These are phyloP conservation scores for Pogonognathellus flavescens DNA, from an alignment of 1,140 invertebrate species.

Conservation along the genomic window DNA sequence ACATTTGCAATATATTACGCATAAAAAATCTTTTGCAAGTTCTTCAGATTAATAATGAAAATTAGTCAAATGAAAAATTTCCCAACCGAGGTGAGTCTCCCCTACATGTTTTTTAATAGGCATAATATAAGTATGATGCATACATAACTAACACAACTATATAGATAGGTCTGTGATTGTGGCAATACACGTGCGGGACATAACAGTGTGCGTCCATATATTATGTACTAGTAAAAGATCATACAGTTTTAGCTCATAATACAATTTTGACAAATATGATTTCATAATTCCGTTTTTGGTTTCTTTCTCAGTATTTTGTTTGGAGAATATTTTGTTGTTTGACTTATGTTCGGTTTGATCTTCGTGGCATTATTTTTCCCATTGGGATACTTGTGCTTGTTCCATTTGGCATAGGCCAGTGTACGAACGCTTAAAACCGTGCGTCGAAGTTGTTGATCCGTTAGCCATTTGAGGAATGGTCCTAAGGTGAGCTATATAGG, in stretches of 20 bases:
- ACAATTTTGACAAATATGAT: neutral
- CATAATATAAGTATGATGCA: too few relatives aligned
- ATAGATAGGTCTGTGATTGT: too few relatives aligned
- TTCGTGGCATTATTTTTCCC: neutral
- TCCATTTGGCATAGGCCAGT: slow-evolving; percentile 54
- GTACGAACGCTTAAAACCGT: slow-evolving; percentile 17
- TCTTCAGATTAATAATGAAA: too few relatives aligned
- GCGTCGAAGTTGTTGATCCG: slow-evolving; percentile 55
- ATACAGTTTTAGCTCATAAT: neutral
- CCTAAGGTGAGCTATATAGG: slow-evolving; percentile 57
- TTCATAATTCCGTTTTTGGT: neutral
- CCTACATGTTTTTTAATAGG: too few relatives aligned
- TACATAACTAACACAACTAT: too few relatives aligned
- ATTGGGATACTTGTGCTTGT: slow-evolving; percentile 23
- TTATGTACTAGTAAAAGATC: neutral
- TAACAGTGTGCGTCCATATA: too few relatives aligned
- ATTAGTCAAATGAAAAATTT: too few relatives aligned
- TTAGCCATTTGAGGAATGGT: slow-evolving; percentile 55
- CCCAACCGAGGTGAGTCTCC: too few relatives aligned
- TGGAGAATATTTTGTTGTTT: neutral
- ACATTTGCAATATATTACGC: too few relatives aligned
- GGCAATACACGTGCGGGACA: too few relatives aligned
- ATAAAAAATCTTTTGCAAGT: too few relatives aligned
- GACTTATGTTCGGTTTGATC: neutral
- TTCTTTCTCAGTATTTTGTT: neutral